Base-by-base conservation (phyloP, 92 coral and sea anemone genomes). In the Galaxea fascicularis region DNA sequence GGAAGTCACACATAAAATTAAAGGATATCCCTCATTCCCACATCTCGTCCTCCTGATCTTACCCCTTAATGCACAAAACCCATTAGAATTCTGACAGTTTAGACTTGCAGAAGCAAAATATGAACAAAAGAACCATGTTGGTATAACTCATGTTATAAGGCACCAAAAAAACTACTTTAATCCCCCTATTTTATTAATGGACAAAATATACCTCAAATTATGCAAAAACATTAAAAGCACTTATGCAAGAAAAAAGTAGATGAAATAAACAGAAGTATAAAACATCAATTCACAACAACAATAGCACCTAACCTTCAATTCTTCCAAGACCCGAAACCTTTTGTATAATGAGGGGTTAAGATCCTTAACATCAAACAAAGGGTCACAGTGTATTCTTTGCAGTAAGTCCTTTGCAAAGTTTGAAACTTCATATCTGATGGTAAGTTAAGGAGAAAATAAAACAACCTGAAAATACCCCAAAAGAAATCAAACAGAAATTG, bases 321-420 rank as follows among this genome's bases (percentile, higher is more conserved):
- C 95, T 39, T 94, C 91, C 74, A 96, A 47, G 47, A 87, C 91
- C 10, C 92, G 92, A 65, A 93, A 92, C 46, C 86, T 86, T 54
- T 91, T 90, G 64, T 94, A 96, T 78, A 96, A 85, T 7, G 98
- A 82, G 45, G 87, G 79, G 80, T 94, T 96, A 25, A 96, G 90
- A 69, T 88, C 96, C 89, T 54, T 81, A 54, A 96, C 76, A 76
- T 96, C 88, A 75, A 96, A 96, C 62, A 96, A 84, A 29, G 98
- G 97, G 18, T 96, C 99, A 69, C 66, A 74, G 88, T 93, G 91
- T 56, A 96, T 91, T 71, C 75, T 93, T 27, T 83, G 82, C 25
- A 96, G 88, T 65, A 96, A 89, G 47, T 94, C 97, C 75, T 87
- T 80, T 58, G 98, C 96, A 85, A 96, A 96, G 76, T 94, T 93